Percentiles rank a stretch among this genome's conserved stretches.
Conservation (phyloP, 2,797 vertebrate species). For the Alcedo quadribrachys region DNA sequence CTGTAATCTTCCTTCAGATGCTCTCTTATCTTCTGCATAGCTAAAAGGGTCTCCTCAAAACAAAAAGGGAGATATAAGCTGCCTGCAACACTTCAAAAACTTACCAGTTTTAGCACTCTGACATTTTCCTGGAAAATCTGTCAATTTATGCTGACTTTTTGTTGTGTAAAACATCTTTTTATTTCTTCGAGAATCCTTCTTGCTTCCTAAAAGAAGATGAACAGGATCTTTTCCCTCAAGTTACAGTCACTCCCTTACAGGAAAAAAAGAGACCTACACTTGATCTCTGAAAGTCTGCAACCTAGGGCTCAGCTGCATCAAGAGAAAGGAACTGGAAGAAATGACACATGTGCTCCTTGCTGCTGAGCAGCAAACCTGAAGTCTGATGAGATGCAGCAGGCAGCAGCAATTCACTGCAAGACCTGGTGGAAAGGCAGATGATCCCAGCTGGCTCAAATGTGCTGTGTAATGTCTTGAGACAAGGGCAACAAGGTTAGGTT, state of each 20-base stretch:
- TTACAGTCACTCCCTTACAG: conserved; percentile 25
- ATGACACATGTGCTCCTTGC: background rate
- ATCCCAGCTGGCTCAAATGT: background rate
- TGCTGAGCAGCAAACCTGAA: background rate
- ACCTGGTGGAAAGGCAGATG: background rate
- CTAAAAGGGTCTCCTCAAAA: background rate
- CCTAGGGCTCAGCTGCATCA: background rate
- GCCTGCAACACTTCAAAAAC: background rate
- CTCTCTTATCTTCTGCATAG: background rate
- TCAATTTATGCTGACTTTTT: conserved; percentile 18
- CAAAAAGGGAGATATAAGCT: background rate
- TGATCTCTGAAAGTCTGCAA: background rate
- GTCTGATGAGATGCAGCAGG: background rate
- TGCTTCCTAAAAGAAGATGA: background rate
- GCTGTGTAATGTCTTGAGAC: background rate
- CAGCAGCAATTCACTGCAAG: background rate
- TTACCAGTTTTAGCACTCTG: background rate
- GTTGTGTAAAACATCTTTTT: background rate
- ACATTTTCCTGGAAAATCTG: conserved; percentile 2
- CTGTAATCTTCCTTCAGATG: background rate
- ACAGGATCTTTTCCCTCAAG: conserved; percentile 40
- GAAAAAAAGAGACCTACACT: background rate
- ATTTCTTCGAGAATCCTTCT: background rate
- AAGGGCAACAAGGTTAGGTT: background rate
- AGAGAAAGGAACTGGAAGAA: background rate